Evolutionary conservation across 2,113 vertebrate species (phyloP).

Genomic region (Neolamprologus cancellatus): DNA sequence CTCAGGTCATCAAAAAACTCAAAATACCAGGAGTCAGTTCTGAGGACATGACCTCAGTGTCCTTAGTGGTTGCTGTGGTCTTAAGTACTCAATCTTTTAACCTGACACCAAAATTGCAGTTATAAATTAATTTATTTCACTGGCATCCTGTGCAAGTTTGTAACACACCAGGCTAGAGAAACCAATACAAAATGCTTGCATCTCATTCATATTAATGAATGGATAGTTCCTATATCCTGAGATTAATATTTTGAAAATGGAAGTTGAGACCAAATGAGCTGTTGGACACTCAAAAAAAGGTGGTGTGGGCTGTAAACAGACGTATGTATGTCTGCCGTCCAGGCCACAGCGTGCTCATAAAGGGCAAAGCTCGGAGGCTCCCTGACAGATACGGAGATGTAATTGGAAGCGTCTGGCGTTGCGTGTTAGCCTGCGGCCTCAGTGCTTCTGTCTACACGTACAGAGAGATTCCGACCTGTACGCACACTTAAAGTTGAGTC

Average conservation of each 20-base stretch:
- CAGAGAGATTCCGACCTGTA: conserved; percentile 47
- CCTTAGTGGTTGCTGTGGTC: background rate
- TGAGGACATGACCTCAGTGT: background rate
- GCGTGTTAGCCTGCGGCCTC: conserved; percentile 47
- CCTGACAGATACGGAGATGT: conserved; percentile 27
- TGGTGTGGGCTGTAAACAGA: background rate
- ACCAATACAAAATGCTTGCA: background rate
- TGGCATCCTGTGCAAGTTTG: background rate
- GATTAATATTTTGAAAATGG: background rate
- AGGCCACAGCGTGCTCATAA: conserved; percentile 12
- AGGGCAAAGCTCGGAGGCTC: conserved; percentile 28
- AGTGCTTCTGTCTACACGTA: conserved; percentile 63
- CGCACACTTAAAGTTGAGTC: conserved; percentile 45
- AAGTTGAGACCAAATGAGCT: background rate
- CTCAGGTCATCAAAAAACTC: background rate
- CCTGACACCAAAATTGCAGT: background rate
- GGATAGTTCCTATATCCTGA: background rate
- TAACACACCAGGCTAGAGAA: background rate
- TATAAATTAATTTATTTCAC: background rate
- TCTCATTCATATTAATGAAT: background rate
- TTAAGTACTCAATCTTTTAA: background rate
- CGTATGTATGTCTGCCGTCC: background rate
- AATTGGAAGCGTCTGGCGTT: conserved; percentile 69
- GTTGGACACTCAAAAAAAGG: background rate
- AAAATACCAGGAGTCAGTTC: background rate